Base-by-base conservation (phyloP, 2,113 vertebrate genomes). In the Oncorhynchus masou region DNA sequence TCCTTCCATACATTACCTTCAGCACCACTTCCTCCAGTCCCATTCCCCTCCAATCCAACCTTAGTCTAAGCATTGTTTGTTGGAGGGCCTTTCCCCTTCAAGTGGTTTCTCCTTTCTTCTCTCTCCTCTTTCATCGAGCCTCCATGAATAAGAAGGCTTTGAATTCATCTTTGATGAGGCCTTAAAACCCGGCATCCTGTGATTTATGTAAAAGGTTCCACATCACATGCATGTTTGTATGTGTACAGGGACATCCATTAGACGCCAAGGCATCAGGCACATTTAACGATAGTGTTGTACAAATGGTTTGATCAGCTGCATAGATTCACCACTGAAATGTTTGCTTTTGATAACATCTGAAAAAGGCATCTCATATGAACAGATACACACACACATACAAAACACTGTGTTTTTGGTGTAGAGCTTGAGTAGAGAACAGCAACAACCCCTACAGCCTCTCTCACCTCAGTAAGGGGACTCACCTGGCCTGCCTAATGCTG, bases 81-180 rank as follows among this genome's bases (percentile, higher is more conserved):
- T 45, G 20, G 48, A 70, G 68, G n/a, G 68, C 68, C 11, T 5
- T 39, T 3, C 34, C 68, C 31, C 12, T 19, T n/a, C 29, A 68
- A 34, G 66, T 68, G 22, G 66, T 13, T 34, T 70, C 39, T 48
- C 20, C 12, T 22, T 6, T 48, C 22, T 48, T 48, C 68, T 27
- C 68, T 11, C 5, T 48, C 0, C 31, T 68, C 31, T 48, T 68
- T 68, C 0, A 20, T 68, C 22, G 5, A 22, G 8, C 7, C 20
- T 48, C 68, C 24, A 48, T 70, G 68, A 49, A 70, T 70, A 48
- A 24, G 39, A 19, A 39, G 3, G 39, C 68, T 70, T 70, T 66
- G 64, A 66, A 27, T 16, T 27, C 8, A 15, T 8, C 64, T 66
- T 27, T 70, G 68, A 48, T 70, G 68, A 48, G 39, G n/a, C 39